Percentiles rank a stretch among this genome's conserved stretches.
phyloP scores from a whole-genome alignment of 2,797 vertebrate genomes.

The Enteromius paludinosus region DNA sequence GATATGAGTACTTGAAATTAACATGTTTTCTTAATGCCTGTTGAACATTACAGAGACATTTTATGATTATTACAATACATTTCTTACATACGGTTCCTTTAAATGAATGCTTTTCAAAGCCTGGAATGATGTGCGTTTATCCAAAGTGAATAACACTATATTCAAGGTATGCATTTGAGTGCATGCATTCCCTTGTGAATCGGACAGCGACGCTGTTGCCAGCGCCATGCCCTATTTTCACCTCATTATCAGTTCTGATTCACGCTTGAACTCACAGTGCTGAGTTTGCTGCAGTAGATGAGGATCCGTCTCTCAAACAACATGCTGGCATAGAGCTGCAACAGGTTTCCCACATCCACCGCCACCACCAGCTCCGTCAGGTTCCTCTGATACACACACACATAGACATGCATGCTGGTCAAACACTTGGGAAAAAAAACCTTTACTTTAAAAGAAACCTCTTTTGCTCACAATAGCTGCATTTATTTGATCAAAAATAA shows the following conservation, averaged over 20 bases:
- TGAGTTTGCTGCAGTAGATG: slow-evolving; percentile 87
- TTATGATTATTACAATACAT: no score
- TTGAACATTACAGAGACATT: no score
- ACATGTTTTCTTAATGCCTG: no score
- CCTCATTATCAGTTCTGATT: not conserved
- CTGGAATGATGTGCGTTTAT: not conserved
- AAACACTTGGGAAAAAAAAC: not conserved
- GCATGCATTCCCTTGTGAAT: not conserved
- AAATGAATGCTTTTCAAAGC: not conserved
- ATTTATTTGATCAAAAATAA: not conserved
- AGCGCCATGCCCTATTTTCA: not conserved
- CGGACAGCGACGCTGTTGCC: no score
- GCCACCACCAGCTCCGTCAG: slow-evolving; percentile 90
- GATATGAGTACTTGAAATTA: no score
- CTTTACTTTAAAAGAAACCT: not conserved
- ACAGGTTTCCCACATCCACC: slow-evolving; percentile 84
- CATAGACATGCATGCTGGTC: slow-evolving; percentile 34
- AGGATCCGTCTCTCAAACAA: slow-evolving; percentile 89
- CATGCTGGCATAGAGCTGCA: slow-evolving; percentile 89
- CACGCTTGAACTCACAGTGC: slow-evolving; percentile 80
- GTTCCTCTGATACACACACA: slow-evolving; percentile 81
- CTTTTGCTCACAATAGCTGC: not conserved
- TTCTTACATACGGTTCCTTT: no score
- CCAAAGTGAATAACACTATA: not conserved
- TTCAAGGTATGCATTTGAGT: not conserved